These are phyloP conservation scores for Montipora sp. DNA, from an alignment of 64 coral and sea anemone genomes.

Conservation along the genomic window DNA sequence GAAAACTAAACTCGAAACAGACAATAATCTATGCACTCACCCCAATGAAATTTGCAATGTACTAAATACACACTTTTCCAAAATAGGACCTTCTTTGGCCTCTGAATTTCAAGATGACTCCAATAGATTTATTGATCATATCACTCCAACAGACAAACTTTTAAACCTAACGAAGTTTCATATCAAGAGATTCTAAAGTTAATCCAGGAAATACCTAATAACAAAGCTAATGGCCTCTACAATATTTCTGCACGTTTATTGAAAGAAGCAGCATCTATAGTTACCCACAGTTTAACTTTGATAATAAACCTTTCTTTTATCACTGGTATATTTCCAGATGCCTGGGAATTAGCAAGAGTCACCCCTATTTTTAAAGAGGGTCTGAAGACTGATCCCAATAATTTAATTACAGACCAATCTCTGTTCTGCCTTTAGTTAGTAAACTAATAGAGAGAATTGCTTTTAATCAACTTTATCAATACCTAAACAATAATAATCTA, in stretches of 20 bases:
- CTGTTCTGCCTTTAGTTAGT: conserved; percentile 5
- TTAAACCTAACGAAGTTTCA: not conserved
- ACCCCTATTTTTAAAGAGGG: not conserved
- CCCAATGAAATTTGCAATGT: too few relatives aligned
- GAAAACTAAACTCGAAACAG: too few relatives aligned
- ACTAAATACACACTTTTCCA: too few relatives aligned
- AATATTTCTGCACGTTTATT: not conserved
- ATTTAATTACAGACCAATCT: not conserved
- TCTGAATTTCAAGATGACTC: not conserved
- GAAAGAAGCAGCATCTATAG: conserved; percentile 5
- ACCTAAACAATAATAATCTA: too few relatives aligned
- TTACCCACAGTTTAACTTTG: not conserved
- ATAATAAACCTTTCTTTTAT: not conserved
- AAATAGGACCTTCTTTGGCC: too few relatives aligned
- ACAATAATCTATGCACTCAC: too few relatives aligned
- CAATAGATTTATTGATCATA: not conserved
- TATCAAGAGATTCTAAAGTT: not conserved
- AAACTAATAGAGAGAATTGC: not conserved
- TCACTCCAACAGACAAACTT: not conserved
- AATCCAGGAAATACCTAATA: not conserved
- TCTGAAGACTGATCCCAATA: not conserved
- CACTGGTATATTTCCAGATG: not conserved
- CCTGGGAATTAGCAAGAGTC: not conserved
- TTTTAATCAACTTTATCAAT: not conserved
- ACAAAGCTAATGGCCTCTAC: not conserved